These are phyloP conservation scores for Xiphophorus couchianus DNA, from an alignment of 2,113 vertebrate genomes.

Conservation along the genomic window DNA sequence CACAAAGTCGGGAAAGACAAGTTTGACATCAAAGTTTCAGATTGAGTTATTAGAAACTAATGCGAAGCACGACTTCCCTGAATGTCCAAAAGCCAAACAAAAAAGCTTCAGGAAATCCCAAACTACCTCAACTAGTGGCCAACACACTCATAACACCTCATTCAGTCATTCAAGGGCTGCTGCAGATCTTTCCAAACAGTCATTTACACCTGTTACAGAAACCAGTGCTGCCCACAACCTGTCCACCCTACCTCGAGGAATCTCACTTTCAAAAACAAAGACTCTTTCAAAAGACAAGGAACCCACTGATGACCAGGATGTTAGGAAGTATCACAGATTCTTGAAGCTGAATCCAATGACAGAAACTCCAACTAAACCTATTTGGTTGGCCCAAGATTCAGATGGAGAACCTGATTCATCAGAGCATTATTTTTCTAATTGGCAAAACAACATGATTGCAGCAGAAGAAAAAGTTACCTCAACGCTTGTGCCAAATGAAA, in stretches of 20 bases:
- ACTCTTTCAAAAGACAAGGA: not conserved
- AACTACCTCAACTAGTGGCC: slow-evolving; percentile 1
- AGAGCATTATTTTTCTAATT: not conserved
- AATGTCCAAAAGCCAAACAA: not conserved
- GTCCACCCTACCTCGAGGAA: not conserved
- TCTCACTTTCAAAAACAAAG: slow-evolving; percentile 8
- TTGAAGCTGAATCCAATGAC: not conserved
- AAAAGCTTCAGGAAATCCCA: not conserved
- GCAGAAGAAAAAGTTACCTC: slow-evolving; percentile 12
- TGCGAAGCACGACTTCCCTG: slow-evolving; percentile 2
- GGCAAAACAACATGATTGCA: slow-evolving; percentile 1
- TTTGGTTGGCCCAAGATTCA: not conserved
- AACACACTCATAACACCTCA: not conserved
- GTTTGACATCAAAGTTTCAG: not conserved
- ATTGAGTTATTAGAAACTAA: not conserved
- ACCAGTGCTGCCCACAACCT: not conserved
- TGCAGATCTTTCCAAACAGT: slow-evolving; percentile 1
- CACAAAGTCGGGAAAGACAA: slow-evolving; percentile 12
- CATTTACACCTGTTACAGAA: not conserved
- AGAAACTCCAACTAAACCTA: not conserved
- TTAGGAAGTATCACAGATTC: not conserved
- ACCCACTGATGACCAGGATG: not conserved
- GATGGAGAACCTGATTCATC: not conserved
- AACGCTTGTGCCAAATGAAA: not conserved
- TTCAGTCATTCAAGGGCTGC: not conserved